Evolutionary conservation across 2,797 vertebrate genomes (phyloP), one percentile per base, ranked within the genome.

Genomic region (Scolopax rusticola): DNA sequence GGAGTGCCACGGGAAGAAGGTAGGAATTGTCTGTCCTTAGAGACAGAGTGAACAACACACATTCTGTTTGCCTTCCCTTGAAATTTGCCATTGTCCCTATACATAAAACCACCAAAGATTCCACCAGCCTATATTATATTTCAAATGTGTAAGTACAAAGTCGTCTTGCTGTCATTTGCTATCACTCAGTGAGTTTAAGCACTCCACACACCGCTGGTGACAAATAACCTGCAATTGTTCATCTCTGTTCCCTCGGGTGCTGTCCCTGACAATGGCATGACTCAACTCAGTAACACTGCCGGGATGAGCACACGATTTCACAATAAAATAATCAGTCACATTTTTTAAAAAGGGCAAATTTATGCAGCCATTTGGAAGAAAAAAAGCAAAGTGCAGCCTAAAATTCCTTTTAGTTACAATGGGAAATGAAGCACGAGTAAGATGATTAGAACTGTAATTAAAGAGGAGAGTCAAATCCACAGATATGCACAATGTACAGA

Each of bases 401-500:
- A 84, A 90, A 90, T 93, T 90, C 89, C 40, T 91, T 84, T 73
- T 91, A 61, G 91, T 96, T 95, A 93, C 67, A 84, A 51, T 41
- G 83, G 63, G 69, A 91, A 90, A 93, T 57, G 89, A 96, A 88
- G 80, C 85, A 11, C 41, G 74, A 90, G 36, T 76, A 88, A 95
- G 43, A 63, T 84, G 76, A 91, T 96, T 94, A 96, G 73, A 95
- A 82, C 47, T 88, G 89, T 70, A 94, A 95, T 88, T 91, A 91
- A 87, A 81, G 68, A 71, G 92, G 36, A 91, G 71, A 64, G 64
- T 80, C 82, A 93, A 78, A 92, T 56, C 47, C 73, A 81, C 41
- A 51, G 87, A 89, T n/a, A 67, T 13, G 75, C 33, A 74, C 38
- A 51, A 73, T 4, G 21, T 12, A 40, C 36, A 84, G 71, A 53